Conservation (phyloP, 2,113 vertebrate species). For the Malurus cyaneus region DNA sequence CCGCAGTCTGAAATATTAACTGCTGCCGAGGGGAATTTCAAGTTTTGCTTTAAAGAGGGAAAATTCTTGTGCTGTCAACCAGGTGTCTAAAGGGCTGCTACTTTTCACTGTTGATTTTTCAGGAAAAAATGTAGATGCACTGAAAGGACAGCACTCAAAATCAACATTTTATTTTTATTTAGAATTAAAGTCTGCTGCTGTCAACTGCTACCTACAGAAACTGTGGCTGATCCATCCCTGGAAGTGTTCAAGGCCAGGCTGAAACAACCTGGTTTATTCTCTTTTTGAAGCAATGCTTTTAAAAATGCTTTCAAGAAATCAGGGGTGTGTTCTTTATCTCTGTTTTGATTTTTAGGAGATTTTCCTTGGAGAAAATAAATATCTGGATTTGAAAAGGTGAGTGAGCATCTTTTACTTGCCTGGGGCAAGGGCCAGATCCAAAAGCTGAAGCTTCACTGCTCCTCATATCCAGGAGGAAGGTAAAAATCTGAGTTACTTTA, state of each 20-base stretch:
- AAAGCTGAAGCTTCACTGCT: neutral
- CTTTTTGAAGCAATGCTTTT: neutral
- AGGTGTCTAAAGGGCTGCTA: neutral
- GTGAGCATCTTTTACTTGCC: rapidly evolving
- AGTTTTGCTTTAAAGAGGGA: neutral
- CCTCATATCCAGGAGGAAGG: neutral
- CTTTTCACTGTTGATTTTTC: neutral
- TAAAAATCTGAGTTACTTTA: neutral
- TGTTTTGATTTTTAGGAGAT: neutral
- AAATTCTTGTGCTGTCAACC: neutral
- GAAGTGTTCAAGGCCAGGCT: neutral
- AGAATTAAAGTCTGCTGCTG: neutral
- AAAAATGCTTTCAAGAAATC: neutral
- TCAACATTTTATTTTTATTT: neutral
- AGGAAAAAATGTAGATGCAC: neutral
- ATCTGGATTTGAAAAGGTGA: neutral
- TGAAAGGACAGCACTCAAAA: neutral
- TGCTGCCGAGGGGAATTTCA: neutral
- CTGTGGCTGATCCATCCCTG: neutral
- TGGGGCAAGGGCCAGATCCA: neutral
- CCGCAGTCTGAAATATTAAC: neutral
- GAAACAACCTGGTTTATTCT: neutral
- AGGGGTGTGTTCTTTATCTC: neutral
- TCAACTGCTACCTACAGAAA: neutral
- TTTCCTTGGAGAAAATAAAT: neutral